A percentile compares a stretch with the other conserved stretches of the same genome.
Evolutionary conservation across 2,888 invertebrate genomes (phyloP).

Genomic region (Clostera curtula): DNA sequence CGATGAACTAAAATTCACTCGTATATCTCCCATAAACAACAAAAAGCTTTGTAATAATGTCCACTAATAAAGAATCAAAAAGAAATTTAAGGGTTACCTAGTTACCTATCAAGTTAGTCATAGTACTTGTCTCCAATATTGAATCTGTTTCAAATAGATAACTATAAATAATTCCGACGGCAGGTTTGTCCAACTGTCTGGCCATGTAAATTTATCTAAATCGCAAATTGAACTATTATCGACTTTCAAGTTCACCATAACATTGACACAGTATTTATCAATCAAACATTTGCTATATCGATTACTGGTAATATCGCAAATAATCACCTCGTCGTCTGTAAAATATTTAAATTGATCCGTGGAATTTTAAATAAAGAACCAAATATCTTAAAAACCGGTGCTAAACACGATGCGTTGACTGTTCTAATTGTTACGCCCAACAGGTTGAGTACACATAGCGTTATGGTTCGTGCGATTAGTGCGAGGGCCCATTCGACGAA

Average conservation of each 20-base stretch:
- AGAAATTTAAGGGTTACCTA: no score
- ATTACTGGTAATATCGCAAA: no score
- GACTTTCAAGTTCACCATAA: slow-evolving; percentile 6
- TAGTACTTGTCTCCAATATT: no score
- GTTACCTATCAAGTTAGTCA: no score
- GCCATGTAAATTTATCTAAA: neutral
- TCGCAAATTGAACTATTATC: slow-evolving; percentile 16
- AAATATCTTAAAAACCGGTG: slow-evolving; percentile 23
- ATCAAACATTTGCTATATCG: slow-evolving; percentile 9
- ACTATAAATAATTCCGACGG: no score
- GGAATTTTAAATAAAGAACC: slow-evolving; percentile 11
- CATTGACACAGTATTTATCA: slow-evolving; percentile 11
- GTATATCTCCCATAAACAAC: no score
- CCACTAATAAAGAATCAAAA: no score
- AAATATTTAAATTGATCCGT: slow-evolving; percentile 21
- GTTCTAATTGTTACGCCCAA: slow-evolving; percentile 36
- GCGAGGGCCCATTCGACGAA: slow-evolving; percentile 56
- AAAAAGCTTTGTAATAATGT: no score
- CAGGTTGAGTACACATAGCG: slow-evolving; percentile 26
- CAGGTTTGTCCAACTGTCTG: no score
- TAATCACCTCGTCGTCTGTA: no score
- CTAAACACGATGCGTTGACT: slow-evolving; percentile 43
- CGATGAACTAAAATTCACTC: no score
- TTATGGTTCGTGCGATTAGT: slow-evolving; percentile 30
- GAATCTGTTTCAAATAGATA: no score